Evolutionary conservation across 2,888 invertebrate species (phyloP).

Genomic region (Rambutsinella grinnellia): DNA sequence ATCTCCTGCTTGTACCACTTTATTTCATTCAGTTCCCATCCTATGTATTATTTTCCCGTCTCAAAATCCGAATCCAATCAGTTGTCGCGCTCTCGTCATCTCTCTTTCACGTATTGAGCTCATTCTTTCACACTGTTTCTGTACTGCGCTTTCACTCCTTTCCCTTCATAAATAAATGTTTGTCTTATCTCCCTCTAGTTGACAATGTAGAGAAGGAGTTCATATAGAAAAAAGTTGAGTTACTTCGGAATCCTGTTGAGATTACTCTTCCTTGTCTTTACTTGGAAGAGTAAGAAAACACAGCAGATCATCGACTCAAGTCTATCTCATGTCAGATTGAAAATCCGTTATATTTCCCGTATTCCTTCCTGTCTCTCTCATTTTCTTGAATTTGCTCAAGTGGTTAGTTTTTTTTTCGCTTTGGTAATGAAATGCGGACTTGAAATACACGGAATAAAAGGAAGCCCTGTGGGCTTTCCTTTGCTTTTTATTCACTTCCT

Average conservation of each 20-base stretch:
- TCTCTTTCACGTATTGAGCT: too few species aligned
- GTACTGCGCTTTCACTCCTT: background rate
- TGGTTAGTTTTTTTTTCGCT: too few species aligned
- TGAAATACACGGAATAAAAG: too few species aligned
- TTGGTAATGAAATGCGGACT: too few species aligned
- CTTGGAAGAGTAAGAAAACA: background rate
- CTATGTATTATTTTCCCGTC: constrained; percentile 19
- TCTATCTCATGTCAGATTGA: constrained; percentile 22
- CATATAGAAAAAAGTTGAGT: too few species aligned
- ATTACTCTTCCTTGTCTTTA: too few species aligned
- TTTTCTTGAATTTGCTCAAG: constrained; percentile 28
- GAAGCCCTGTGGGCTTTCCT: constrained; percentile 34
- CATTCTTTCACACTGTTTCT: too few species aligned
- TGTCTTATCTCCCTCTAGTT: too few species aligned
- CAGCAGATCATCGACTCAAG: constrained; percentile 23
- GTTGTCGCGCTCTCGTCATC: constrained; percentile 57
- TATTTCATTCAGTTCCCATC: constrained; percentile 2
- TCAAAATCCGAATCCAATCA: constrained; percentile 63
- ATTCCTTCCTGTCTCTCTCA: constrained; percentile 27
- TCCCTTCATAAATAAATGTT: constrained; percentile 25
- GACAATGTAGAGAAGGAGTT: too few species aligned
- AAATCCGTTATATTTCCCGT: constrained; percentile 26
- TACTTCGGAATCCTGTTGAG: too few species aligned
- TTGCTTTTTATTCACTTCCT: constrained; percentile 35
- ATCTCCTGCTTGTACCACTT: constrained; percentile 22